A percentile compares a stretch with the other conserved stretches of the same genome.
Evolutionary conservation across 2,888 invertebrate genomes (phyloP).

Genomic region (Synergus japonicus): DNA sequence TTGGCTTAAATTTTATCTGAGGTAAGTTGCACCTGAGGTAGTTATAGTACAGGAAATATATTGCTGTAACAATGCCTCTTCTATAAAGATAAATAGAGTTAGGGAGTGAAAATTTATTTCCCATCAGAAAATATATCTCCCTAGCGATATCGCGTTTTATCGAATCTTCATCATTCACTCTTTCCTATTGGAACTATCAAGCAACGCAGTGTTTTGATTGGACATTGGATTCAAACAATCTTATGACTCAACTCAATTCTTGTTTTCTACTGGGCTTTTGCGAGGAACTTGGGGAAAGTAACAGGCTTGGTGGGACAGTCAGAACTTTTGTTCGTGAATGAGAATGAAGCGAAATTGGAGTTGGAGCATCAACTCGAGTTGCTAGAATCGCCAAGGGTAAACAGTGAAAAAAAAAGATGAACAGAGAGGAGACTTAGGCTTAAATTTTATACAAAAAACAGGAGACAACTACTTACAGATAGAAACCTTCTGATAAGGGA

Average conservation of each 20-base stretch:
- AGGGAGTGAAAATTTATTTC: constrained; percentile 28
- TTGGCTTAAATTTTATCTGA: constrained; percentile 33
- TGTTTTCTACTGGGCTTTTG: constrained; percentile 48
- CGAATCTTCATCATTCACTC: not conserved
- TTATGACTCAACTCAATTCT: constrained; percentile 53
- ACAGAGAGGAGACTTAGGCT: not conserved
- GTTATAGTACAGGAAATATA: constrained; percentile 23
- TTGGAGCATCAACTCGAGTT: constrained; percentile 41
- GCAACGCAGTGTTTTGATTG: not conserved
- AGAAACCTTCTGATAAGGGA: not conserved
- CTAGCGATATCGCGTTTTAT: constrained; percentile 14
- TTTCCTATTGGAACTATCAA: not conserved
- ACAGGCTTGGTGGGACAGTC: constrained; percentile 44
- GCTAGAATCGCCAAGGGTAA: constrained; percentile 35
- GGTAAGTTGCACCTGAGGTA: constrained; percentile 36
- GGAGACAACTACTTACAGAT: not conserved
- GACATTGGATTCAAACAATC: constrained; percentile 45
- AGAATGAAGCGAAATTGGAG: constrained; percentile 50
- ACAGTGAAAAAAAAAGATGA: constrained; percentile 44
- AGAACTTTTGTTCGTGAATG: constrained; percentile 39
- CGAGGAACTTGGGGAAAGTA: constrained; percentile 51
- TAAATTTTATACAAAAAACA: not conserved
- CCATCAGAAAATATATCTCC: constrained; percentile 6
- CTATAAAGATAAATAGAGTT: constrained; percentile 11
- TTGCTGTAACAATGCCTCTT: constrained; percentile 28